Base-by-base conservation (phyloP, 2,888 invertebrate genomes). In the Sussaba pulchella region DNA sequence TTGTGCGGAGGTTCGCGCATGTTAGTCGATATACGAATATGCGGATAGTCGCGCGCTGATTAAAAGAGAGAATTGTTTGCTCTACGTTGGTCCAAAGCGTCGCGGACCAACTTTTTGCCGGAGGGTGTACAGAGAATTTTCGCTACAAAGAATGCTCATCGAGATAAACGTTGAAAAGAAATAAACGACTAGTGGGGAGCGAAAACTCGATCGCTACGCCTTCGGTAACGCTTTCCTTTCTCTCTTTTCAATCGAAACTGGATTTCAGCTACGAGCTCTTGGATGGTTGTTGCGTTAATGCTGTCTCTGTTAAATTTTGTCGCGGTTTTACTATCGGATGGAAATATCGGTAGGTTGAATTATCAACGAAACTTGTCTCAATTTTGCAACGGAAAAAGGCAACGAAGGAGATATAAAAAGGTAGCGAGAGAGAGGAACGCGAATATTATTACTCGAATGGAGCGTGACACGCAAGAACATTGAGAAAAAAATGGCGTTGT, bases 51-150 rank as follows among this genome's bases (percentile, higher is more conserved):
- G 14, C 31, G 57, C 31, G 31, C 57, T 57, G 57, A 57, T 57
- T 57, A 57, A 57, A 57, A 26, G 57, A 57, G 57, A 57, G 57
- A 57, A 57, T 57, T 9, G 57, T 31, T 57, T 50, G 31, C 31
- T 54, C 31, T 14, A 1, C 54, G 57, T 5, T 26, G 9, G 26
- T 1, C 31, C 26, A 12, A 6, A 9, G 14, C 10, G 10, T 8
- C 31, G 17, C 57, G 17, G 14, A 3, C 52, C 24, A 24, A 24
- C 24, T 57, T 2, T 57, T 14, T 2, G 10, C 14, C 36, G 31
- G 9, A 31, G 57, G 6, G 17, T 31, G 31, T 31, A 31, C n/a
- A 57, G 31, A 31, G 57, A 31, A 57, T 31, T 5, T 57, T 57
- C 17, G 10, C 31, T 36, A 17, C 14, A 31, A 57, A 57, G 57